phyloP scores from a whole-genome alignment of 2,113 vertebrate species.

The Mesitornis unicolor region DNA sequence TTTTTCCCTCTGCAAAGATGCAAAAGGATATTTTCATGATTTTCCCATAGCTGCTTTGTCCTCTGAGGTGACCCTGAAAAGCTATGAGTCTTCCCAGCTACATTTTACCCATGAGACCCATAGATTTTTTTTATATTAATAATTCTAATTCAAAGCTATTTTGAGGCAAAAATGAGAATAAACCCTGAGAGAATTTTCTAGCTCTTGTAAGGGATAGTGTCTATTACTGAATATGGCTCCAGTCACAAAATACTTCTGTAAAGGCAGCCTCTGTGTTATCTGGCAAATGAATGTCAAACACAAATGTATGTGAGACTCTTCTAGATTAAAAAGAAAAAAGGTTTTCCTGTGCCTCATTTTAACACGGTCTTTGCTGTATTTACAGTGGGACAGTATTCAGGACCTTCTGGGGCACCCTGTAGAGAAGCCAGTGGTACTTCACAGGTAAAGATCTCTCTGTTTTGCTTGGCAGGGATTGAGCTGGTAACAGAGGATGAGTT shows the following conservation, averaged over 20 bases:
- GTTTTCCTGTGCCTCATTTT: not conserved
- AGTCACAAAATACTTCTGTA: not conserved
- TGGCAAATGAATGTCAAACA: not conserved
- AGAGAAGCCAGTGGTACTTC: slow-evolving; percentile 97
- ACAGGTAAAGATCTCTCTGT: slow-evolving; percentile 79
- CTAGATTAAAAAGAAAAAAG: not conserved
- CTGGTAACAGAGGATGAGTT: not conserved
- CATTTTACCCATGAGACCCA: not conserved
- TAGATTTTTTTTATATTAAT: not conserved
- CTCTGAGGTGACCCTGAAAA: not conserved
- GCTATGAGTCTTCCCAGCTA: not conserved
- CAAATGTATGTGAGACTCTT: not conserved
- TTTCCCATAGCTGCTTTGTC: not conserved
- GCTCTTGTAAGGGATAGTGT: not conserved
- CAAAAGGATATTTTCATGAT: not conserved
- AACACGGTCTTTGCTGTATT: not conserved
- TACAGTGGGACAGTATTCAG: slow-evolving; percentile 97
- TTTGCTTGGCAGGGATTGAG: not conserved
- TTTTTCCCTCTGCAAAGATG: not conserved
- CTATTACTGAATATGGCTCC: not conserved
- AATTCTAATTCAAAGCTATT: not conserved
- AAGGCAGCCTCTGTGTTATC: not conserved
- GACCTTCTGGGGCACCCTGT: slow-evolving; percentile 93
- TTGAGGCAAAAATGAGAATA: not conserved
- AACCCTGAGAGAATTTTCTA: not conserved